Evolutionary conservation across 2,888 invertebrate species (phyloP).

Genomic region (Myathropa florea): DNA sequence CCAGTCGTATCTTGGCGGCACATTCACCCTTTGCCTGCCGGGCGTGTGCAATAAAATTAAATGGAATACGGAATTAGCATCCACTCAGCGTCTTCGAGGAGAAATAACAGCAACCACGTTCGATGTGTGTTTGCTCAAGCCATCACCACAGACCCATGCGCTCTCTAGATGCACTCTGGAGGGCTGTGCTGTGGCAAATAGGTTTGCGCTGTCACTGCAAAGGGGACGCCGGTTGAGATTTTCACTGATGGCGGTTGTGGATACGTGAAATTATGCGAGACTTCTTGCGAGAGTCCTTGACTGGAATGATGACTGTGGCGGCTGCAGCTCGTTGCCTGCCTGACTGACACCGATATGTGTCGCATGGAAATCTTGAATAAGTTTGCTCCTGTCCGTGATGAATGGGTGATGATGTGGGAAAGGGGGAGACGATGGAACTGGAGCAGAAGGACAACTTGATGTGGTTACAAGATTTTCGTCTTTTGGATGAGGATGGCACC

Average conservation of each 20-base stretch:
- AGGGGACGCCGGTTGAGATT: neutral
- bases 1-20: conserved; percentile 4
- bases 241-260: neutral
- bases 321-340: neutral
- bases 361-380: conserved; percentile 59
- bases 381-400: conserved; percentile 47
- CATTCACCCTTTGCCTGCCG: conserved; percentile 20
- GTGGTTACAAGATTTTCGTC: neutral
- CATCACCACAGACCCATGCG: neutral
- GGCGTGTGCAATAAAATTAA: conserved; percentile 54
- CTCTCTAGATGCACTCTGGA: neutral
- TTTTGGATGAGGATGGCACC: neutral
- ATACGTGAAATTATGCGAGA: conserved; percentile 9
- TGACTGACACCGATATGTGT: conserved; percentile 59
- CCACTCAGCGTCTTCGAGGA: conserved; percentile 47
- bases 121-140: conserved; percentile 23
- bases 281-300: conserved; percentile 10
- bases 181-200: neutral
- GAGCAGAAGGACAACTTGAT: neutral
- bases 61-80: conserved; percentile 60
- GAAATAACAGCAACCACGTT: conserved; percentile 34
- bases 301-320: no score
- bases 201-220: neutral
- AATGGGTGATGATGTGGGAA: conserved; percentile 5
- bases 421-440: neutral